Evolutionary conservation across 2,797 vertebrate species (phyloP), one percentile per base, ranked within the genome.

Genomic region (Liparis tanakae): DNA sequence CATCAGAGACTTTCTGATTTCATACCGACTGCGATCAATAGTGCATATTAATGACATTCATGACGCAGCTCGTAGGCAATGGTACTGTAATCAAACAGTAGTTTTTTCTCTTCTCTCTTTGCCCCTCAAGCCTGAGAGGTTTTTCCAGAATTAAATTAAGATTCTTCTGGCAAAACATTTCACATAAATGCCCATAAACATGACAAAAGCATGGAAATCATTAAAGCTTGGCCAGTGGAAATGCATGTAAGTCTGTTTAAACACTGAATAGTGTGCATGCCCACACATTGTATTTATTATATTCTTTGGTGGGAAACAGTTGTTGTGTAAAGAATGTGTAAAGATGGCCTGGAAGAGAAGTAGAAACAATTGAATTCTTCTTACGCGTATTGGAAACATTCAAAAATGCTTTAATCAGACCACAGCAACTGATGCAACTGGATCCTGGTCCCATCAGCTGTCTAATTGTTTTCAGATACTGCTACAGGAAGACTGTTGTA

Each of bases 1-100:
- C 84, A 86, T 94, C 90, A 95, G 86, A 93, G 72, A 54, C 85
- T 79, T 77, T 75, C 53, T 79, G 88, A 86, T 81, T 46, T 76
- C 84, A 82, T 81, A 88, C 39, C 71, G 80, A 87, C 83, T 82
- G 62, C 53, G 39, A 88, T 93, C 81, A 89, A 80, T 74, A 41
- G 69, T 53, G 76, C 46, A 72, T 41, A 41, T 84, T 87, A 82
- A 89, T 86, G 81, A 72, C 78, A 80, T 77, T 76, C 70, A 72
- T 67, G 70, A 84, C 54, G 76, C 72, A 72, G 50, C 74, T 67
- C 79, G 69, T 53, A 71, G 56, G 60, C 39, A 78, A 67, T 63
- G 71, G 75, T 50, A 50, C 82, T 77, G 62, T 72, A 82, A 88
- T 88, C 73, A 85, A 81, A 83, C 14, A 76, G 22, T 30, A 1